A percentile compares a stretch with the other conserved stretches of the same genome.
Evolutionary conservation across 1,140 invertebrate species (phyloP).

Genomic region (Drosophila seguyi): DNA sequence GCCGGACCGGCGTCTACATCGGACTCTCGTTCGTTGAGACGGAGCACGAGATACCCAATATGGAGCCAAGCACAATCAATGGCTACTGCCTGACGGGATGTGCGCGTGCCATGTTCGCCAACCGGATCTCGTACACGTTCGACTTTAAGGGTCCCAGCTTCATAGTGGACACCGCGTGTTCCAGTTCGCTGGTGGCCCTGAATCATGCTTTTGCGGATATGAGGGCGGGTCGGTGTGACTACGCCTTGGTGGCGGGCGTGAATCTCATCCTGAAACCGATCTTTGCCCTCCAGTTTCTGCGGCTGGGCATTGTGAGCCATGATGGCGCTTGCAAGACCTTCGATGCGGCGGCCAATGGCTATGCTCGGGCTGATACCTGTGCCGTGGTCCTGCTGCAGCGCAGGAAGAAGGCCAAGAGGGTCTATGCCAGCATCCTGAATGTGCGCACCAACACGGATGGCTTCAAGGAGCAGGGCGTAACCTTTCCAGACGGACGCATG

Average conservation of each 20-base stretch:
- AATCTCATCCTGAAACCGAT: constrained; percentile 94
- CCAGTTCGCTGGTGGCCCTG: constrained; percentile 95
- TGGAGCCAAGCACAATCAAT: constrained; percentile 91
- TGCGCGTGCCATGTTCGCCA: constrained; percentile 97
- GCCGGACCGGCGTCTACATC: constrained; percentile 95
- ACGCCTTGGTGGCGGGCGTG: constrained; percentile 96
- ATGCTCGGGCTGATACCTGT: constrained; percentile 95
- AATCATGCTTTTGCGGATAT: constrained; percentile 94
- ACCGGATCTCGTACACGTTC: constrained; percentile 97
- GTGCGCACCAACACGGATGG: constrained; percentile 96
- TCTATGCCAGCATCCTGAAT: constrained; percentile 95
- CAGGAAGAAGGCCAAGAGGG: constrained; percentile 89
- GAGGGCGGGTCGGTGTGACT: constrained; percentile 94
- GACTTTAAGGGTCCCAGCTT: constrained; percentile 96
- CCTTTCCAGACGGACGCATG: constrained; percentile 94
- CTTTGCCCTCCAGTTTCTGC: constrained; percentile 95
- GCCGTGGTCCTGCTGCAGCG: constrained; percentile 94
- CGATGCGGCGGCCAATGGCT: constrained; percentile 95
- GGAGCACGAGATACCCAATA: constrained; percentile 91
- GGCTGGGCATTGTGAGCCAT: constrained; percentile 94
- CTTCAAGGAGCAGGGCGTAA: constrained; percentile 95
- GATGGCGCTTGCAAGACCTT: constrained; percentile 97
- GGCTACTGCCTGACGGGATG: constrained; percentile 98
- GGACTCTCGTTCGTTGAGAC: constrained; percentile 95
- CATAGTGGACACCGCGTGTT: constrained; percentile 97